Percentiles rank a stretch among this genome's conserved stretches.
phyloP scores from a whole-genome alignment of 2,113 vertebrate species.

The Campylorhamphus procurvoides region DNA sequence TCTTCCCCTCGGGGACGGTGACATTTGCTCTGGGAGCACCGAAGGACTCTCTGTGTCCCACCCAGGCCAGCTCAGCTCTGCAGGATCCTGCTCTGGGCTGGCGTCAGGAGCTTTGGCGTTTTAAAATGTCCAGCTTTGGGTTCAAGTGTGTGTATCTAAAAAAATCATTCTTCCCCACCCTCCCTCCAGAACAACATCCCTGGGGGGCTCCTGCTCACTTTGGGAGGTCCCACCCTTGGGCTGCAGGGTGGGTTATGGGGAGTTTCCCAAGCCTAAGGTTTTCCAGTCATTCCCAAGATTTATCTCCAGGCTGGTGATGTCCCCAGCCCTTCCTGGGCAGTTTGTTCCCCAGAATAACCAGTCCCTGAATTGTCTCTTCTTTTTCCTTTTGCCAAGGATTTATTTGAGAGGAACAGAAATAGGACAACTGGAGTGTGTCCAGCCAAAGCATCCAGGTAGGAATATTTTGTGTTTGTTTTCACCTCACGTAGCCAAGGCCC shows the following conservation, averaged over 20 bases:
- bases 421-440: neutral
- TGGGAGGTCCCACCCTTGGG: too few relatives aligned
- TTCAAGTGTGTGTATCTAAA: neutral
- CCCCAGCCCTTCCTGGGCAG: neutral
- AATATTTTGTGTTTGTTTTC: neutral
- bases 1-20: neutral
- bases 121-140: fast-evolving
- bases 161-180: too few relatives aligned
- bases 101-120: neutral
- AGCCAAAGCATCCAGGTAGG: neutral
- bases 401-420: neutral
- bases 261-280: too few relatives aligned
- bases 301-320: neutral
- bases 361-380: neutral
- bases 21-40: neutral
- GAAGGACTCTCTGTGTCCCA: neutral
- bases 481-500: neutral
- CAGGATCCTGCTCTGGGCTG: neutral
- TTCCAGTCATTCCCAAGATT: too few relatives aligned
- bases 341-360: neutral
- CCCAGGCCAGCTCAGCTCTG: neutral
- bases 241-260: neutral
- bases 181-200: fast-evolving
- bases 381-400: neutral
- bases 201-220: neutral